Evolutionary conservation across 1,140 invertebrate species (phyloP).

Genomic region (Drosophila leontia): DNA sequence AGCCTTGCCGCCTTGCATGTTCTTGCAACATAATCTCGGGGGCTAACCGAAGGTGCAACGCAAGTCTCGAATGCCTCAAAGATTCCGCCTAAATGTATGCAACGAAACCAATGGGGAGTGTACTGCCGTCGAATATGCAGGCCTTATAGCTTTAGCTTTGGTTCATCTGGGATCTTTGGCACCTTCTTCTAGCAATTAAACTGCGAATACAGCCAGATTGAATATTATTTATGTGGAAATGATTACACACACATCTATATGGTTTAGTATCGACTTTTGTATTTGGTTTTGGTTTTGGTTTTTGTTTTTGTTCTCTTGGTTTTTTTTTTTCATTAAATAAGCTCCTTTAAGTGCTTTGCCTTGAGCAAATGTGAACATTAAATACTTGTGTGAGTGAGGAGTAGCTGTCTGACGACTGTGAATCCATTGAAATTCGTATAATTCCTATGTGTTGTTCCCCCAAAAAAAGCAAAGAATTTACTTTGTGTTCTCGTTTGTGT

Average conservation of each 20-base stretch:
- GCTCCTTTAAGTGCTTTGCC: slow-evolving; percentile 67
- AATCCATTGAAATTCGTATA: slow-evolving; percentile 80
- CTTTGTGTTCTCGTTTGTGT: slow-evolving; percentile 58
- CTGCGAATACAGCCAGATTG: slow-evolving; percentile 53
- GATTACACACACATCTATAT: slow-evolving; percentile 44
- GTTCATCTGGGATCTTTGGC: slow-evolving; percentile 50
- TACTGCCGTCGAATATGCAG: slow-evolving; percentile 14
- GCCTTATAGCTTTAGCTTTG: slow-evolving; percentile 20
- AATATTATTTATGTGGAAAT: slow-evolving; percentile 42
- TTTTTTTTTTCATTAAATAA: slow-evolving; percentile 66
- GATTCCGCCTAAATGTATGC: slow-evolving; percentile 46
- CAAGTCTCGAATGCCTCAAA: slow-evolving; percentile 29
- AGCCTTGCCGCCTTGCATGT: slow-evolving; percentile 7
- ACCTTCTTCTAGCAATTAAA: slow-evolving; percentile 43
- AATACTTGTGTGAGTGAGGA: slow-evolving; percentile 47
- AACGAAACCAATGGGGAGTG: slow-evolving; percentile 48
- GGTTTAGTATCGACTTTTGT: slow-evolving; percentile 43
- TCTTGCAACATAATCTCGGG: slow-evolving; percentile 40
- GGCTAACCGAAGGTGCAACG: slow-evolving; percentile 39
- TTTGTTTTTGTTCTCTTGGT: slow-evolving; percentile 17
- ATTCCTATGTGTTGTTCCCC: slow-evolving; percentile 84
- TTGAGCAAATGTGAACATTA: slow-evolving; percentile 58
- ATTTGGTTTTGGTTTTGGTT: slow-evolving; percentile 24
- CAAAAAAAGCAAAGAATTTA: slow-evolving; percentile 72
- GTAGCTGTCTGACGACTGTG: slow-evolving; percentile 58